Percentiles rank a stretch among this genome's conserved stretches.
phyloP scores from a whole-genome alignment of 2,113 vertebrate genomes.

The Tychaedon coryphoeus region DNA sequence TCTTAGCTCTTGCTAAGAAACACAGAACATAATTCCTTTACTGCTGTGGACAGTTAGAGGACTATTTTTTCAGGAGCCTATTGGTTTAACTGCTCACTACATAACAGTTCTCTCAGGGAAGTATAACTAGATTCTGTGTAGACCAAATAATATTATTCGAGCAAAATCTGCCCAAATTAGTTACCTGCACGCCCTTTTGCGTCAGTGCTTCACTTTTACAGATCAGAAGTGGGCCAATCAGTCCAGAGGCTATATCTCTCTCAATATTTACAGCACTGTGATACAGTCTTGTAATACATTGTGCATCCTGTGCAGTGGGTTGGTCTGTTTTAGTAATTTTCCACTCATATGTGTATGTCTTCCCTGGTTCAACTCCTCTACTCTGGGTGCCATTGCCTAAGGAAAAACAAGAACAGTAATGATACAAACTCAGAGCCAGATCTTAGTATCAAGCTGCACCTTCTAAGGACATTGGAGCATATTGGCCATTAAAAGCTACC shows the following conservation, averaged over 20 bases:
- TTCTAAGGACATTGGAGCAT: neutral
- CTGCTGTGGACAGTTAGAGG: neutral
- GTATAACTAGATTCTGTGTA: neutral
- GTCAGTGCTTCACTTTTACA: constrained; percentile 91
- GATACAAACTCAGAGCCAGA: neutral
- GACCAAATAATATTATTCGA: neutral
- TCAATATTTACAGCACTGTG: constrained; percentile 88
- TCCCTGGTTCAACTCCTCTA: constrained; percentile 84
- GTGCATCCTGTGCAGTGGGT: constrained; percentile 81
- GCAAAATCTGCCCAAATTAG: neutral
- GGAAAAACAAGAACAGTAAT: neutral
- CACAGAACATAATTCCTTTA: neutral
- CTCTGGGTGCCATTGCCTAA: constrained; percentile 78
- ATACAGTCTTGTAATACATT: constrained; percentile 91
- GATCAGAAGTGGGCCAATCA: constrained; percentile 91
- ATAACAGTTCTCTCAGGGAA: neutral
- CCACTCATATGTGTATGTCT: constrained; percentile 86
- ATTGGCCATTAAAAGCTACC: neutral
- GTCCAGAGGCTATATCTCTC: constrained; percentile 89
- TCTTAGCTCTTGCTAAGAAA: neutral
- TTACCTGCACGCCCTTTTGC: constrained; percentile 89
- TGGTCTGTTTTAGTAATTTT: constrained; percentile 83
- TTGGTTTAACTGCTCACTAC: neutral
- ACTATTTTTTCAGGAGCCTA: neutral
- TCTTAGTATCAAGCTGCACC: neutral